phyloP scores from a whole-genome alignment of 2,797 vertebrate species.

The Pteropus rufus region DNA sequence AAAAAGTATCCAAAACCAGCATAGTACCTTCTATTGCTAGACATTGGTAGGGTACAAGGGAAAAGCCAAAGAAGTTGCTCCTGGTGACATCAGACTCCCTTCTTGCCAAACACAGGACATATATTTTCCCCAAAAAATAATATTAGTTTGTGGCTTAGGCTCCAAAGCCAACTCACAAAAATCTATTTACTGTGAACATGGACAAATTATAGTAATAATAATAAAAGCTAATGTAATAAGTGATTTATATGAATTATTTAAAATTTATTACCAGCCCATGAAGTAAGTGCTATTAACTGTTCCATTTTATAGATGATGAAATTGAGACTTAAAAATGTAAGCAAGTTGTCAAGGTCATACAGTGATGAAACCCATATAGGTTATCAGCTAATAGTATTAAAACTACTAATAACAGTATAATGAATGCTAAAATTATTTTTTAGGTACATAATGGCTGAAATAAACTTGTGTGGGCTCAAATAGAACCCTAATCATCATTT shows the following conservation, averaged over 20 bases:
- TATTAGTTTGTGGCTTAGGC: neutral
- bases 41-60: neutral
- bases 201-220: constrained; percentile 36
- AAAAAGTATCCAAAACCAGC: neutral
- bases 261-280: neutral
- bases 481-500: neutral
- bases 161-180: constrained; percentile 40
- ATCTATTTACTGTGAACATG: neutral
- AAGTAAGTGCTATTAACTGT: constrained; percentile 13
- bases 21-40: neutral
- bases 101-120: neutral
- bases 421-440: neutral
- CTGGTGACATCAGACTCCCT: neutral
- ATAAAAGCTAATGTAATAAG: constrained; percentile 4
- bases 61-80: neutral
- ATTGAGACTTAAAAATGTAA: neutral
- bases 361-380: neutral
- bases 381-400: neutral
- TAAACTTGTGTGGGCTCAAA: neutral
- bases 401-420: neutral
- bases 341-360: neutral
- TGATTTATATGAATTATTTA: constrained; percentile 14
- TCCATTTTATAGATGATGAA: neutral
- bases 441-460: neutral
- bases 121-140: constrained; percentile 18